Evolutionary conservation across 2,888 invertebrate genomes (phyloP), one percentile per base, ranked within the genome.

Genomic region (Plebejus anna): DNA sequence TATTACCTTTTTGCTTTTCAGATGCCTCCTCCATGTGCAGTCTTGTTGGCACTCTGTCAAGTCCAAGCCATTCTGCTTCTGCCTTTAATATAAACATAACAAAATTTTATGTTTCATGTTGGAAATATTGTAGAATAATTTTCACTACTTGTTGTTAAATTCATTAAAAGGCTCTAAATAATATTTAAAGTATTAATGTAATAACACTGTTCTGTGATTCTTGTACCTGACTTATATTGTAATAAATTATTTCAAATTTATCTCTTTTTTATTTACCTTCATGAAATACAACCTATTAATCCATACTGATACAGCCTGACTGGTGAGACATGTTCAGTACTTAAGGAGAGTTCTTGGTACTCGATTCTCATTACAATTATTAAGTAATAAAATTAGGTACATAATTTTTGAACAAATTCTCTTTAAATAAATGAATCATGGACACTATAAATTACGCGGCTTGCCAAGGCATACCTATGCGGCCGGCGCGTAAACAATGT

Each of bases 21-120:
- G 94, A 90, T 91, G 91, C 86, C 85, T 94, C 92, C 85, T 90
- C 94, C 89, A 91, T 91, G 84, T 94, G 94, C 88, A 95, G 93
- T 88, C 95, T 93, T 85, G 95, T 95, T 85, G 95, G 95, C 86
- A 95, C 95, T 88, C 95, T 95, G 90, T 95, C 95, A 87, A 95
- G 94, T 84, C 95, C 95, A 84, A 94, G 91, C 94, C 95, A 95
- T 87, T 95, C 95, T 82, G 94, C 94, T 91, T 95, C 95, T 83
- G 94, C 92, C 95, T 95, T 91, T 87, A 94, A 94, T 88, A 83
- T 86, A 92, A 92, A 93, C 87, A 90, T 86, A 88, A 82, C 87
- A 86, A 84, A 83, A 82, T 82, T 83, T 90, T 91, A 90, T 84
- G 83, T 83, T 81, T 79, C 87, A 79, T 85, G 83, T 82, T 81